Percentiles rank a stretch among this genome's conserved stretches.
Conservation (phyloP, 1,140 invertebrate genomes). For the Microplitis mediator region DNA sequence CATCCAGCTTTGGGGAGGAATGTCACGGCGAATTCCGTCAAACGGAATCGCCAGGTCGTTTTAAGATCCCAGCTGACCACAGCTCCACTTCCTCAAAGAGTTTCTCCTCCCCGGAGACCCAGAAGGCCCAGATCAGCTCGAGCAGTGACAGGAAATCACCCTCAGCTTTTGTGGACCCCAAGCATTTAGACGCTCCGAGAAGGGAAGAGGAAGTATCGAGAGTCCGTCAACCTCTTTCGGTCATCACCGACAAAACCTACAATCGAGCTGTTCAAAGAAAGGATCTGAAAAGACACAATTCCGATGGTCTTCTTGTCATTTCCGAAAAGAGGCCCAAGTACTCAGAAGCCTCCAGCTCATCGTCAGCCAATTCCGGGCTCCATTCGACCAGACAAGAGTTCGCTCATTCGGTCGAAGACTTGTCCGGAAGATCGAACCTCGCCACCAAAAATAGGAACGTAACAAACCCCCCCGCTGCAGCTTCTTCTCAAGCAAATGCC, state of each 20-base stretch:
- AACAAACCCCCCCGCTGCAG: constrained; percentile 45
- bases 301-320: constrained; percentile 50
- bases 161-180: constrained; percentile 50
- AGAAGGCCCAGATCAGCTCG: constrained; percentile 68
- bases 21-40: constrained; percentile 46
- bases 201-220: constrained; percentile 23
- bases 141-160: constrained; percentile 65
- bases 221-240: constrained; percentile 52
- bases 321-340: constrained; percentile 53
- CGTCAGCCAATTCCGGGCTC: neutral
- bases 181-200: constrained; percentile 25
- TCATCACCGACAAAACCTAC: constrained; percentile 57
- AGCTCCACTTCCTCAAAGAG: constrained; percentile 59
- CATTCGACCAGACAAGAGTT: neutral
- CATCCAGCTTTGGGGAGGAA: constrained; percentile 67
- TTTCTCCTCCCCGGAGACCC: constrained; percentile 65
- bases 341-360: constrained; percentile 47
- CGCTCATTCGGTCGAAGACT: constrained; percentile 39
- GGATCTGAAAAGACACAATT: constrained; percentile 46
- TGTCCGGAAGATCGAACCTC: constrained; percentile 44
- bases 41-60: constrained; percentile 49
- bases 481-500: constrained; percentile 39
- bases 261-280: constrained; percentile 41
- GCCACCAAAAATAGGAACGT: constrained; percentile 35
- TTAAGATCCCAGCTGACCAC: constrained; percentile 57